A percentile compares a stretch with the other conserved stretches of the same genome.
These are phyloP conservation scores for Periophthalmodon schlosseri DNA, from an alignment of 2,113 vertebrate species.

Conservation along the genomic window DNA sequence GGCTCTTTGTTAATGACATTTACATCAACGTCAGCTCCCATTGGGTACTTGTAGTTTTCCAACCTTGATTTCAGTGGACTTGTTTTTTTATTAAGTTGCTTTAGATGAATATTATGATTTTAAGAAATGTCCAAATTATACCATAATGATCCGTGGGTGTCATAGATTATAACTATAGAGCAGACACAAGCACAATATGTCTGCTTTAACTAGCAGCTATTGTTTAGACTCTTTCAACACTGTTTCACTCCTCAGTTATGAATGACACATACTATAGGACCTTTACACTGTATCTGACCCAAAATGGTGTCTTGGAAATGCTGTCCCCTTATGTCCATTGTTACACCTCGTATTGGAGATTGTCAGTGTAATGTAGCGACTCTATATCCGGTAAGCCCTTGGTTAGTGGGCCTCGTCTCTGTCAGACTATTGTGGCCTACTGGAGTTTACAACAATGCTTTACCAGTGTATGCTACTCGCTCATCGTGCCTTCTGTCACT, in stretches of 20 bases:
- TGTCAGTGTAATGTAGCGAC: neutral
- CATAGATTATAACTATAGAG: no score
- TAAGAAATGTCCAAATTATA: no score
- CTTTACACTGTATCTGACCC: neutral
- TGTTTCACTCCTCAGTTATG: neutral
- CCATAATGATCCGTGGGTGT: no score
- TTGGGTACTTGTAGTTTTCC: no score
- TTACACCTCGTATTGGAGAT: neutral
- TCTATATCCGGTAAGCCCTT: neutral
- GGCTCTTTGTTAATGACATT: no score
- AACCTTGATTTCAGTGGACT: no score
- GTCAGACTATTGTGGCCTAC: neutral
- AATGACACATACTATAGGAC: neutral
- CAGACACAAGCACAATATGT: no score
- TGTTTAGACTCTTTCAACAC: no score
- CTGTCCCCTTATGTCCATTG: neutral
- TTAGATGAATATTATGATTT: no score
- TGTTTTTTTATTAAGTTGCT: no score
- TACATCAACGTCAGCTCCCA: no score
- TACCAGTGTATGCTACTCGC: conserved; percentile 1
- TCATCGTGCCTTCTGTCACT: conserved; percentile 5
- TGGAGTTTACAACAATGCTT: conserved; percentile 2
- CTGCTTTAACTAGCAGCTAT: no score
- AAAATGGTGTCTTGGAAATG: neutral
- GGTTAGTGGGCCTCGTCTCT: neutral